These are phyloP conservation scores for Cryptocephalus moraei DNA, from an alignment of 2,888 invertebrate species.

Conservation along the genomic window DNA sequence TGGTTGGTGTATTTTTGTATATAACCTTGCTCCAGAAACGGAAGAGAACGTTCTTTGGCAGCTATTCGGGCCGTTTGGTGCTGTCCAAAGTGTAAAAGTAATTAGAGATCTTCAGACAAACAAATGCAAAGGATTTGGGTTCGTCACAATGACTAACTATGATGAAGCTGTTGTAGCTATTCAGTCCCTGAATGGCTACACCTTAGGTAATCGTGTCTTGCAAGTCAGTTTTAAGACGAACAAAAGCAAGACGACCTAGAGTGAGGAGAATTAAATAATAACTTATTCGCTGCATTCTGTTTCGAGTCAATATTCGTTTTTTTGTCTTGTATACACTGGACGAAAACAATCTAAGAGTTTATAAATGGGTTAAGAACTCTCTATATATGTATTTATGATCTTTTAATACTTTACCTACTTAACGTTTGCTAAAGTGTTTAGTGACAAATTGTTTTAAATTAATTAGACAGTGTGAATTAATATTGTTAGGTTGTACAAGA, in stretches of 20 bases:
- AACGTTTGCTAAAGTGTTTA: too few relatives aligned
- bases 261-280: slow-evolving; percentile 26
- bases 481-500: too few relatives aligned
- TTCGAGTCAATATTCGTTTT: neutral
- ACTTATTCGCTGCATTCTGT: slow-evolving; percentile 18
- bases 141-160: slow-evolving; percentile 97
- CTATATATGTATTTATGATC: too few relatives aligned
- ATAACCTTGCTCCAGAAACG: slow-evolving; percentile 84
- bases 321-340: too few relatives aligned
- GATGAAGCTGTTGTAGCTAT: slow-evolving; percentile 95
- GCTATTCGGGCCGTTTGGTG: slow-evolving; percentile 94
- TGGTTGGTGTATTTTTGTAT: slow-evolving; percentile 89
- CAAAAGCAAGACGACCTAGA: slow-evolving; percentile 65
- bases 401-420: too few relatives aligned
- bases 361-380: too few relatives aligned
- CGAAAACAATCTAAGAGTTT: too few relatives aligned
- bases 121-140: slow-evolving; percentile 97
- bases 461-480: too few relatives aligned
- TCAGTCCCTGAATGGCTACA: slow-evolving; percentile 92
- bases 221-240: slow-evolving; percentile 97
- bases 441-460: too few relatives aligned
- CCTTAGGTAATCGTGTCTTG: slow-evolving; percentile 87
- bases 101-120: slow-evolving; percentile 50
- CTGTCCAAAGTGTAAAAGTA: slow-evolving; percentile 94
- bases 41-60: slow-evolving; percentile 90